phyloP scores from a whole-genome alignment of 2,797 vertebrate species.

The Lepilemur septentrionalis region DNA sequence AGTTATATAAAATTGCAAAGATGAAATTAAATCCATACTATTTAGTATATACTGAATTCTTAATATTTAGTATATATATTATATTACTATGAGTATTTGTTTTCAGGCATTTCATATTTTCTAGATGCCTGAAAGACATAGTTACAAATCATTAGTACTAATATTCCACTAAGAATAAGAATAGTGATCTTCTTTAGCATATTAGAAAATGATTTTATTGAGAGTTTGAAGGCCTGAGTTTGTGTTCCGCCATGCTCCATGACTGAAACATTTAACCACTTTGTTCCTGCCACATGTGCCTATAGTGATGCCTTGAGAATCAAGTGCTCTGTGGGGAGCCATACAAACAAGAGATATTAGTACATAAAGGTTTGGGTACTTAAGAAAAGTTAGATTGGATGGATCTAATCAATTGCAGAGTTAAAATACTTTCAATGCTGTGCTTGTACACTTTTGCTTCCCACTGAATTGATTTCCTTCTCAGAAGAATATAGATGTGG shows the following conservation, averaged over 20 bases:
- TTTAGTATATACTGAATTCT: not conserved
- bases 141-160: not conserved
- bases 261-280: not conserved
- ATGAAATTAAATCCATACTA: not conserved
- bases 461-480: not conserved
- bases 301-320: not conserved
- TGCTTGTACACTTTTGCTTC: not conserved
- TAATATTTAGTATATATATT: not conserved
- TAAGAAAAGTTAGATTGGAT: not conserved
- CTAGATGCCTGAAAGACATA: not conserved
- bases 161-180: not conserved
- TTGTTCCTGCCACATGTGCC: not conserved
- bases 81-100: not conserved
- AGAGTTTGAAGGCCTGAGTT: not conserved
- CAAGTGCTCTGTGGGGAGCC: not conserved
- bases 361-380: not conserved
- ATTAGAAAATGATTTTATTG: not conserved
- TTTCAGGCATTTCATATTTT: not conserved
- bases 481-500: not conserved
- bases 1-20: slow-evolving; percentile 5
- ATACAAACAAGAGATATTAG: not conserved
- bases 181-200: not conserved
- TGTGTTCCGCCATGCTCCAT: not conserved
- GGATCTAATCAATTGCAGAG: not conserved
- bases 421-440: not conserved